Percentiles rank a stretch among this genome's conserved stretches.
Evolutionary conservation across 23 tunicate genomes (phyloP).

Genomic region (Botrylloides violaceus): DNA sequence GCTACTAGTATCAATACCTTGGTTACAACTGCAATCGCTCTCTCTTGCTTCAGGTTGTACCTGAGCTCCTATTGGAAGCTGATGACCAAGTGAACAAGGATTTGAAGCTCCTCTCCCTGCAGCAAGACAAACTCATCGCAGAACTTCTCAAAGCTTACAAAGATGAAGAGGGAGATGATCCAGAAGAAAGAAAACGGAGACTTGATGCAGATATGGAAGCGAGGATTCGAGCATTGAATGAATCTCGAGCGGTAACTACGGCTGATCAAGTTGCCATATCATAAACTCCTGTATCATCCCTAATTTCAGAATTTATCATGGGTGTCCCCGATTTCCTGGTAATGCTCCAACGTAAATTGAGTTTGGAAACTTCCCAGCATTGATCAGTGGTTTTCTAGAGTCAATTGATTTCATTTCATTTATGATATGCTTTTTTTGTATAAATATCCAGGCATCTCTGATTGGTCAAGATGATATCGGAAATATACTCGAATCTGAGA

Average conservation of each 20-base stretch:
- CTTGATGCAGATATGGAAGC: conserved; percentile 86
- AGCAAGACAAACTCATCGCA: conserved; percentile 85
- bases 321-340: too few species aligned
- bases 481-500: conserved; percentile 24
- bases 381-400: too few species aligned
- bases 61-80: conserved; percentile 53
- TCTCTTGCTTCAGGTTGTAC: conserved; percentile 60
- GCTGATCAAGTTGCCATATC: too few species aligned
- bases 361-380: too few species aligned
- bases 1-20: too few species aligned
- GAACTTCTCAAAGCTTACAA: conserved; percentile 72
- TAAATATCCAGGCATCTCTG: conserved; percentile 30
- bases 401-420: too few species aligned
- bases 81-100: conserved; percentile 92
- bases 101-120: conserved; percentile 75
- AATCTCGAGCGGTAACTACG: conserved; percentile 62
- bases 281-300: too few species aligned
- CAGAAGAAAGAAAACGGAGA: conserved; percentile 48
- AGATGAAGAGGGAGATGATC: conserved; percentile 64
- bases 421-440: background rate
- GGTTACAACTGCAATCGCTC: too few species aligned
- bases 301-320: too few species aligned
- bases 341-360: too few species aligned
- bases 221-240: conserved; percentile 67
- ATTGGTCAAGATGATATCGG: conserved; percentile 33